phyloP scores from a whole-genome alignment of 2,113 vertebrate genomes.

The Brevimyrus niger region DNA sequence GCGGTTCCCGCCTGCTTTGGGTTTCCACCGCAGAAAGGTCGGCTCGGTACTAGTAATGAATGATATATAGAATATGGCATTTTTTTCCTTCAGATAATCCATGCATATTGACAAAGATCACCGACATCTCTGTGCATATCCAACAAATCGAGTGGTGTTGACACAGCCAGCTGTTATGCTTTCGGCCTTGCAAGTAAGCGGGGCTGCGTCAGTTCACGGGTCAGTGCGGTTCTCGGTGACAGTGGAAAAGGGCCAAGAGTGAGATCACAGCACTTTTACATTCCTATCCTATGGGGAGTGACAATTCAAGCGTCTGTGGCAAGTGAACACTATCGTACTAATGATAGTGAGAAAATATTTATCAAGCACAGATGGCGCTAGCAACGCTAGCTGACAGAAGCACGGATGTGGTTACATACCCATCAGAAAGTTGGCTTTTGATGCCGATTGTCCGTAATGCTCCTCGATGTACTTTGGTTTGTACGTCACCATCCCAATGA shows the following conservation, averaged over 20 bases:
- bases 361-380: background rate
- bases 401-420: conserved; percentile 53
- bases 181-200: background rate
- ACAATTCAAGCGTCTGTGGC: background rate
- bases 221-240: background rate
- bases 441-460: conserved; percentile 73
- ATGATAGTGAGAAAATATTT: background rate
- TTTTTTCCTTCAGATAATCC: background rate
- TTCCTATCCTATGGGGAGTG: conserved; percentile 29
- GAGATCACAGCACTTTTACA: background rate
- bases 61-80: background rate
- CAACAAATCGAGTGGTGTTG: background rate
- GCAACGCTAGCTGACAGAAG: background rate
- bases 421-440: conserved; percentile 74
- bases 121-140: background rate
- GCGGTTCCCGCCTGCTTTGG: background rate
- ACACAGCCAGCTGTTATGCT: background rate
- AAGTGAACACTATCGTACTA: background rate
- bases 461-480: conserved; percentile 83
- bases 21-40: background rate
- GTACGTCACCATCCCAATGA: conserved; percentile 73
- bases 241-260: background rate
- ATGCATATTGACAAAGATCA: background rate
- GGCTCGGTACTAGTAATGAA: background rate
- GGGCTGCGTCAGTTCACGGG: background rate